A percentile compares a stretch with the other conserved stretches of the same genome.
phyloP scores from a whole-genome alignment of 2,888 invertebrate species.

The Thera obeliscata region DNA sequence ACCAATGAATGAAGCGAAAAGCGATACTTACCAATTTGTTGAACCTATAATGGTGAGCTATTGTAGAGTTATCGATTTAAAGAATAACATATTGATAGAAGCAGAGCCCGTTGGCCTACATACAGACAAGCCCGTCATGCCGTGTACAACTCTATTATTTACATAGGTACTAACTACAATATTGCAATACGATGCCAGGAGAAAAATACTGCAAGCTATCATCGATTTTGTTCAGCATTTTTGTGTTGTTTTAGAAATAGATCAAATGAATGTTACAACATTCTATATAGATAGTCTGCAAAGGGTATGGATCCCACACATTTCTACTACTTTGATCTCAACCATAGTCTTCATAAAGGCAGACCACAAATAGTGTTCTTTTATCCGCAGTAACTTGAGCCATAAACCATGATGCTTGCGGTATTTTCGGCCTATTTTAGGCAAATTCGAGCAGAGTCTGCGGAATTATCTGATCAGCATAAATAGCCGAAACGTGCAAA shows the following conservation, averaged over 20 bases:
- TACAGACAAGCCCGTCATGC: neutral
- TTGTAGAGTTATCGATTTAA: neutral
- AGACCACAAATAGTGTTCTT: neutral
- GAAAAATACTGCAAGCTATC: neutral
- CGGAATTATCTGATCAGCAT: conserved; percentile 61
- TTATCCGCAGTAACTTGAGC: neutral
- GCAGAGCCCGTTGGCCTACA: neutral
- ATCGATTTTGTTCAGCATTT: conserved; percentile 3
- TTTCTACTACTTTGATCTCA: neutral
- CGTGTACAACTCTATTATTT: neutral
- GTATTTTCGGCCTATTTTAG: conserved; percentile 22
- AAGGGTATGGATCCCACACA: no score
- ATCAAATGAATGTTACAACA: no score
- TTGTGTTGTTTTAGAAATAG: neutral
- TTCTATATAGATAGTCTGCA: no score
- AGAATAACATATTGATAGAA: neutral
- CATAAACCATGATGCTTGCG: neutral
- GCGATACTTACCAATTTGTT: no score
- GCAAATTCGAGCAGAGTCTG: conserved; percentile 31
- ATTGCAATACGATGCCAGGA: no score
- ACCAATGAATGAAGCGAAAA: neutral
- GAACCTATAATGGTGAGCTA: neutral
- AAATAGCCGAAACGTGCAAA: conserved; percentile 72
- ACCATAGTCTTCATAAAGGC: neutral
- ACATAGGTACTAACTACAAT: neutral